Evolutionary conservation across 2,888 invertebrate genomes (phyloP).

Genomic region (Timema cristinae): DNA sequence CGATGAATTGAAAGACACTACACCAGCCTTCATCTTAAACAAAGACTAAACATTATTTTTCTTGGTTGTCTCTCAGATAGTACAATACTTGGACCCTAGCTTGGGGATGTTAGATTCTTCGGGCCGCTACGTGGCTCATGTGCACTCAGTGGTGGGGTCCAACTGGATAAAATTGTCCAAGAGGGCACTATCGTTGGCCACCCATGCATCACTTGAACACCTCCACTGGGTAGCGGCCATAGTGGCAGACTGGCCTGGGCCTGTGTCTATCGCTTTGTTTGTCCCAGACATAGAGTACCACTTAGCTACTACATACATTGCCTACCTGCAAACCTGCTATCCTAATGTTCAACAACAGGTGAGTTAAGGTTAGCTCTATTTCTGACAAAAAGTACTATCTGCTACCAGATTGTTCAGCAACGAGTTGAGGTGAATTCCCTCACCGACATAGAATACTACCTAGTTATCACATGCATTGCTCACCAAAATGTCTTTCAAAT

Average conservation of each 20-base stretch:
- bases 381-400: too few relatives aligned
- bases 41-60: too few relatives aligned
- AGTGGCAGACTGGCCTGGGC: background rate
- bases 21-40: too few relatives aligned
- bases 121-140: background rate
- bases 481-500: too few relatives aligned
- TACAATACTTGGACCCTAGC: background rate
- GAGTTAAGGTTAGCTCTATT: background rate
- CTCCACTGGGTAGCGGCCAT: slow-evolving; percentile 10
- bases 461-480: too few relatives aligned
- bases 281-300: background rate
- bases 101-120: background rate
- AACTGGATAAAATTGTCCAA: background rate
- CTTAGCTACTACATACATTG: background rate
- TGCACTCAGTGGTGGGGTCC: background rate
- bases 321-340: background rate
- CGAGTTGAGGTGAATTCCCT: too few relatives aligned
- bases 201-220: slow-evolving; percentile 1
- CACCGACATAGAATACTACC: too few relatives aligned
- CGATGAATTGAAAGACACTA: too few relatives aligned
- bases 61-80: too few relatives aligned
- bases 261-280: background rate
- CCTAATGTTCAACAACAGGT: background rate
- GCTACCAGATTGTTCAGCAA: too few relatives aligned
- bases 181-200: background rate